Percentiles rank a stretch among this genome's conserved stretches.
phyloP scores from a whole-genome alignment of 2,888 invertebrate species.

The Hermaeophaga mercurialis region DNA sequence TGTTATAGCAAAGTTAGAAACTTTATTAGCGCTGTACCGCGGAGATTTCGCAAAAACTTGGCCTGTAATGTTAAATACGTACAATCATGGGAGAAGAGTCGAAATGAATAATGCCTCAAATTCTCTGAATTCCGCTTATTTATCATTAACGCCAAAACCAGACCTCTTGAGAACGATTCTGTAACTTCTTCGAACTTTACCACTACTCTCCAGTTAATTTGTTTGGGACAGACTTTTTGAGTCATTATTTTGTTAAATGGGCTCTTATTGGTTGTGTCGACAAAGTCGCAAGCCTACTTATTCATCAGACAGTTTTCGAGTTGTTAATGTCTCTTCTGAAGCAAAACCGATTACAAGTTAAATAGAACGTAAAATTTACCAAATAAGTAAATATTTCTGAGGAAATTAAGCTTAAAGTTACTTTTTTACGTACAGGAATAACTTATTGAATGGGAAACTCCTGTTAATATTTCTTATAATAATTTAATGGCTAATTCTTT shows the following conservation, averaged over 20 bases:
- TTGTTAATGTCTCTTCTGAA: neutral
- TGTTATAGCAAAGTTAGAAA: conserved; percentile 19
- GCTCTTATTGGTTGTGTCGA: conserved; percentile 5
- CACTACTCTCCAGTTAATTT: conserved; percentile 19
- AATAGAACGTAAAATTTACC: too few relatives aligned
- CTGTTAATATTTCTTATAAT: too few relatives aligned
- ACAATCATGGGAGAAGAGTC: conserved; percentile 30
- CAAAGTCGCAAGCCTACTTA: conserved; percentile 5
- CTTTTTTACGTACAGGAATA: too few relatives aligned
- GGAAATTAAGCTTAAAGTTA: too few relatives aligned
- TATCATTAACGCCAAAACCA: conserved; percentile 35
- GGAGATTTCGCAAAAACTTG: conserved; percentile 27
- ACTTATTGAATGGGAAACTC: too few relatives aligned
- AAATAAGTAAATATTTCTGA: too few relatives aligned
- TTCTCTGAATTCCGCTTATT: conserved; percentile 36
- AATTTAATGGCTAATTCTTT: too few relatives aligned
- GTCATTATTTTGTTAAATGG: conserved; percentile 9
- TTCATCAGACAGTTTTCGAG: neutral
- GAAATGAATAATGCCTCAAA: conserved; percentile 31
- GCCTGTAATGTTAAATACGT: conserved; percentile 29
- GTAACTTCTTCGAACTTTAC: conserved; percentile 24
- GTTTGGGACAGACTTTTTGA: conserved; percentile 18
- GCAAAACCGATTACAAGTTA: neutral
- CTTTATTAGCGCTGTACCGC: conserved; percentile 27
- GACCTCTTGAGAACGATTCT: conserved; percentile 29